Evolutionary conservation across 23 tunicate species (phyloP), one percentile per base, ranked within the genome.

Genomic region (Trididemnum nubilum): DNA sequence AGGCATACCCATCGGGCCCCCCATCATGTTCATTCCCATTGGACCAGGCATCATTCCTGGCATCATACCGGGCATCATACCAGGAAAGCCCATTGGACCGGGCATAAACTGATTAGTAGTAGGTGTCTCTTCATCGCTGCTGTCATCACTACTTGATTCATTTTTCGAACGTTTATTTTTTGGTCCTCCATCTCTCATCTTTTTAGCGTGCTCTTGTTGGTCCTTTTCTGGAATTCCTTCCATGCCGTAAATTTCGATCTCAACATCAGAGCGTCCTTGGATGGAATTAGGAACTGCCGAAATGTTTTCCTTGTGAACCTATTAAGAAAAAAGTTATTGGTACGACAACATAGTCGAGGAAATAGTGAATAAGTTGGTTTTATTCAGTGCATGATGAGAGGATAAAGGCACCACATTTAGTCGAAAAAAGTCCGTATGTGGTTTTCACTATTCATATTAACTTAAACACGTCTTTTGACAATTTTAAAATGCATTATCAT

Each of bases 181-280:
- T 25, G 98, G 93, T 1, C 93, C 98, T 33, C 80, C 89, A 67
- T 87, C 83, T 40, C 80, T 72, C 59, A 89, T 80, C 36, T 83
- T 83, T 58, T 69, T 83, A 4, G 89, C 93, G 72, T 95, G 99
- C 29, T 90, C 95, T 75, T 81, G 72, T 64, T 89, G 76, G 51
- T 95, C 99, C 36, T 90, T 83, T 40, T 85, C 85, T 3, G 99
- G 99, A 54, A 95, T 95, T 39, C 99, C 99, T 72, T 95, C 95
- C 99, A 95, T 95, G 33, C 99, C 99, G 54, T 95, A 95, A 50
- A 95, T 95, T 78, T 95, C 99, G 32, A 95, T 90, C 78, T 95
- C 99, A 40, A 90, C 85, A 79, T 90, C 88, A 5, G 92, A 81
- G 0, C 99, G 86, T 29, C 96, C 92, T 72, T 90, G 96, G 4